Evolutionary conservation across 2,888 invertebrate genomes (phyloP).

Genomic region (Chydorus sphaericus): DNA sequence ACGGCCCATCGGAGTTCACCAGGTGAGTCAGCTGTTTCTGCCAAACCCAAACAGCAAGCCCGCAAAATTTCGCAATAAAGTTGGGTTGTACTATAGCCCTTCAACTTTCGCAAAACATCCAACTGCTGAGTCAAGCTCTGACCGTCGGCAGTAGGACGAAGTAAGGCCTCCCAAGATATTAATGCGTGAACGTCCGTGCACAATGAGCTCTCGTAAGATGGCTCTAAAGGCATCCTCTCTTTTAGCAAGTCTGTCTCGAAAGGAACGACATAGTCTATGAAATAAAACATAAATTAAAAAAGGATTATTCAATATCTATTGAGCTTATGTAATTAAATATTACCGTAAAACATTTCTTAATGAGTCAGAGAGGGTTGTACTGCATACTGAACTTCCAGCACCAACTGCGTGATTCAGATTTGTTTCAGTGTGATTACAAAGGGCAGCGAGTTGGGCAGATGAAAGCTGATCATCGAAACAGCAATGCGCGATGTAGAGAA

Average conservation of each 20-base stretch:
- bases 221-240: not conserved
- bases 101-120: not conserved
- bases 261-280: not conserved
- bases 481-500: constrained; percentile 55
- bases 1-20: constrained; percentile 88
- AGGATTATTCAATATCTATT: not conserved
- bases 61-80: constrained; percentile 78
- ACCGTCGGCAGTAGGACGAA: constrained; percentile 1
- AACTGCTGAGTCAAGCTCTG: constrained; percentile 1
- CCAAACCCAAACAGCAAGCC: constrained; percentile 75
- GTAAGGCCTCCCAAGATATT: constrained; percentile 3
- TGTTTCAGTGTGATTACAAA: not conserved
- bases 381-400: not conserved
- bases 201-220: not conserved
- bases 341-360: not conserved
- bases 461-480: not conserved
- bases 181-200: constrained; percentile 5
- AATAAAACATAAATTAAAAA: not conserved
- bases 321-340: not conserved
- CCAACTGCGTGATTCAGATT: not conserved
- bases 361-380: not conserved
- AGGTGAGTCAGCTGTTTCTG: constrained; percentile 66
- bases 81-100: not conserved
- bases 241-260: not conserved
- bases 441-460: not conserved